Percentiles rank a stretch among this genome's conserved stretches.
phyloP scores from a whole-genome alignment of 2,888 invertebrate species.

The Rutpela maculata region DNA sequence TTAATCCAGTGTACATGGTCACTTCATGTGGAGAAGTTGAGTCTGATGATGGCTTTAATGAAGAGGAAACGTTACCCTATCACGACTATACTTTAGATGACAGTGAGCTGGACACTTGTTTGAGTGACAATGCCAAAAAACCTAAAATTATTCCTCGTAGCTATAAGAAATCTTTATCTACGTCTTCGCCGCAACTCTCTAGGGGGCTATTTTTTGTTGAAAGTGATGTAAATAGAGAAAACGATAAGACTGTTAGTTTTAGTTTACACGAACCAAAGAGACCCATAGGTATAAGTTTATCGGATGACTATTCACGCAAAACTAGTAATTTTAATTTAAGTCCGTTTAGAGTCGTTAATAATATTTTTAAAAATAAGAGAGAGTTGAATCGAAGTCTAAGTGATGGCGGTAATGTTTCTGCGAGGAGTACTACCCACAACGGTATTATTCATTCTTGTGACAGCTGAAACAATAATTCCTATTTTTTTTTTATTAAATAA shows the following conservation, averaged over 20 bases:
- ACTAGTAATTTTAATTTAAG: constrained; percentile 46
- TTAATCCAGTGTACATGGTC: constrained; percentile 58
- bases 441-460: constrained; percentile 34
- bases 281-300: constrained; percentile 25
- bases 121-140: constrained; percentile 13
- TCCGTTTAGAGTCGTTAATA: constrained; percentile 56
- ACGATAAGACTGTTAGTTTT: constrained; percentile 45
- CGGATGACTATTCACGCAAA: constrained; percentile 39
- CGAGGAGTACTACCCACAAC: constrained; percentile 42
- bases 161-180: constrained; percentile 54
- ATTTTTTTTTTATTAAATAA: background rate
- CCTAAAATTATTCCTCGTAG: constrained; percentile 8
- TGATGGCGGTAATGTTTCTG: constrained; percentile 59
- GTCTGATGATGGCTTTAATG: constrained; percentile 67
- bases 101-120: constrained; percentile 45
- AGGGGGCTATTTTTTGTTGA: constrained; percentile 67
- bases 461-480: constrained; percentile 34
- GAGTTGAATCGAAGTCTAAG: constrained; percentile 61
- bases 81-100: constrained; percentile 52
- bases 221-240: constrained; percentile 51
- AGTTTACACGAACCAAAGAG: constrained; percentile 45
- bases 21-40: constrained; percentile 57
- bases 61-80: constrained; percentile 63
- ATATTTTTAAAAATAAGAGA: constrained; percentile 53
- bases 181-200: constrained; percentile 69